phyloP scores from a whole-genome alignment of 2,888 invertebrate genomes.

The Smittia sp. region DNA sequence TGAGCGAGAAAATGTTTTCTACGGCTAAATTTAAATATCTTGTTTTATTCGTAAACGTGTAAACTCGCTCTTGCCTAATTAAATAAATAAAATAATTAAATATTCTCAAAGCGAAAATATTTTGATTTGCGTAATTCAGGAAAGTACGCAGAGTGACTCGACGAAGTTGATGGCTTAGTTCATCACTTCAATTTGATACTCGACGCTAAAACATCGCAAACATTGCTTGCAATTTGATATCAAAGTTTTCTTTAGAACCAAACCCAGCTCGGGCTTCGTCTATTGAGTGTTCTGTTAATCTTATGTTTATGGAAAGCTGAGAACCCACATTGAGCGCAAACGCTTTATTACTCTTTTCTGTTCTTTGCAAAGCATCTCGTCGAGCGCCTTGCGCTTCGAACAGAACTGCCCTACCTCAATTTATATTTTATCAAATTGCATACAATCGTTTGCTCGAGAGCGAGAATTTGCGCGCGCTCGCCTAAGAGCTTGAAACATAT shows the following conservation, averaged over 20 bases:
- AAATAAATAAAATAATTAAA: too few species aligned
- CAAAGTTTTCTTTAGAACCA: too few species aligned
- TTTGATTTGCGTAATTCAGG: too few species aligned
- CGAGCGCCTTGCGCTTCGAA: background rate
- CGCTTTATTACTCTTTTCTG: background rate
- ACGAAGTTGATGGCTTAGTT: too few species aligned
- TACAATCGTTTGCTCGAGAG: slow-evolving; percentile 15
- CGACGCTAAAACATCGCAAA: too few species aligned
- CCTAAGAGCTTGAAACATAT: background rate
- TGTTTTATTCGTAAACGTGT: too few species aligned
- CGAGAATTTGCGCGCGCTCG: background rate
- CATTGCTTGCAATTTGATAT: background rate
- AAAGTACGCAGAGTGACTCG: too few species aligned
- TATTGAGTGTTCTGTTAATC: background rate
- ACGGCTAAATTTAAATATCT: too few species aligned
- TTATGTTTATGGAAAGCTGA: slow-evolving; percentile 13
- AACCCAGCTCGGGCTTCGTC: background rate
- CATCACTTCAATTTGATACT: too few species aligned
- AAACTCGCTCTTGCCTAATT: too few species aligned
- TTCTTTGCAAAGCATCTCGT: background rate
- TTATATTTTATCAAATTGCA: slow-evolving; percentile 40
- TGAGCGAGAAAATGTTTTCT: too few species aligned
- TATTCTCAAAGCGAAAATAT: too few species aligned
- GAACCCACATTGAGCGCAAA: slow-evolving; percentile 2
- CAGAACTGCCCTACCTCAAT: slow-evolving; percentile 38